Evolutionary conservation across 2,113 vertebrate genomes (phyloP).

Genomic region (Psammodynastes pulverulentus): DNA sequence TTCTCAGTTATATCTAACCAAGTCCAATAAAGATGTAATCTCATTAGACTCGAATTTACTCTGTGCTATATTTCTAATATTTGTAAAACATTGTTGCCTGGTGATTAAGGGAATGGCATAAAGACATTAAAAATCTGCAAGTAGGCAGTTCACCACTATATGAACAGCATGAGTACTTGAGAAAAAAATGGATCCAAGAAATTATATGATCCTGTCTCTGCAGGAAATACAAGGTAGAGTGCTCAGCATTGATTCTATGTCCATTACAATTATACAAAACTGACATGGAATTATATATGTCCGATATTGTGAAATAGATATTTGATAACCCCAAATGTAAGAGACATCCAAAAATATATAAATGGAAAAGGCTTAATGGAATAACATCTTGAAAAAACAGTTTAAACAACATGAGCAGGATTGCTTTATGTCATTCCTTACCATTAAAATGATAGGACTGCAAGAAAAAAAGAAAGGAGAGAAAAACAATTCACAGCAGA

Average conservation of each 20-base stretch:
- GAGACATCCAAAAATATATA: constrained; percentile 36
- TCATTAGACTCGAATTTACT: constrained; percentile 58
- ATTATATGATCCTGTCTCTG: background rate
- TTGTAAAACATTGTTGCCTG: constrained; percentile 36
- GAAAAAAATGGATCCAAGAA: constrained; percentile 32
- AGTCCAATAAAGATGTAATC: constrained; percentile 48
- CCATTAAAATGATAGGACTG: constrained; percentile 42
- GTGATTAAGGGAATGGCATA: constrained; percentile 40
- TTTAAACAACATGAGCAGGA: constrained; percentile 48
- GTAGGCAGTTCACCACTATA: constrained; percentile 36
- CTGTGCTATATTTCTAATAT: constrained; percentile 45
- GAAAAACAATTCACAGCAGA: constrained; percentile 72
- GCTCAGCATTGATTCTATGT: constrained; percentile 31
- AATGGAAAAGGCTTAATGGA: constrained; percentile 43
- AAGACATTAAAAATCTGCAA: constrained; percentile 40
- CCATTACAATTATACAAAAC: background rate
- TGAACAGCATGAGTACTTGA: constrained; percentile 33
- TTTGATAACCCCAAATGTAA: constrained; percentile 27
- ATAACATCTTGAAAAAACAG: constrained; percentile 36
- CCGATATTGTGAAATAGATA: constrained; percentile 2
- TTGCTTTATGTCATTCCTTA: constrained; percentile 53
- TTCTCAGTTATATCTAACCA: constrained; percentile 42
- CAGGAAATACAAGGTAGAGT: constrained; percentile 2
- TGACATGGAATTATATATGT: constrained; percentile 33
- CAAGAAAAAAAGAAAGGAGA: constrained; percentile 23